Conservation (phyloP, 1,140 invertebrate species). For the Panagrolaimus sp. region DNA sequence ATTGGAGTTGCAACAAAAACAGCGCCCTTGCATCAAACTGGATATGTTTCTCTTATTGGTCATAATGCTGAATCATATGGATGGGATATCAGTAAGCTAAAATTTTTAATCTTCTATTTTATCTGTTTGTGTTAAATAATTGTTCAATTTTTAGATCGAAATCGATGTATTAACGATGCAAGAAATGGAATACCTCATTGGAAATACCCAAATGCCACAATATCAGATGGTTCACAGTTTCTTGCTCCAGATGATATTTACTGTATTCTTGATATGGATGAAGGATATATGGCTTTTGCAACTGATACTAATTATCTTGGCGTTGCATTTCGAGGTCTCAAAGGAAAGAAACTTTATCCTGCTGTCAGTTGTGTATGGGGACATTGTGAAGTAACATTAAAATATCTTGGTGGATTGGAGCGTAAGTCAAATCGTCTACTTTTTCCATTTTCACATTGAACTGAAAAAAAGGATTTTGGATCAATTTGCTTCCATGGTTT, state of each 20-base stretch:
- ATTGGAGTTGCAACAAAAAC: slow-evolving; percentile 82
- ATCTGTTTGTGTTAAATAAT: too few species aligned
- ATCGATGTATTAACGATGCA: background rate
- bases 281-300: slow-evolving; percentile 93
- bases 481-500: too few species aligned
- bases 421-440: slow-evolving; percentile 66
- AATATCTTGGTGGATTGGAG: slow-evolving; percentile 94
- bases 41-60: slow-evolving; percentile 69
- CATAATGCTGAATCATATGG: slow-evolving; percentile 92
- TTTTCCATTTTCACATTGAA: too few species aligned
- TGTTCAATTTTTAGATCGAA: background rate
- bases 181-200: background rate
- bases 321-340: slow-evolving; percentile 88
- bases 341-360: slow-evolving; percentile 92
- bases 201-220: background rate
- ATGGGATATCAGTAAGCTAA: slow-evolving; percentile 78
- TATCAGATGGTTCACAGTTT: background rate
- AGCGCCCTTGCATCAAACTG: slow-evolving; percentile 64
- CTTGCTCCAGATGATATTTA: slow-evolving; percentile 64
- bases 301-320: slow-evolving; percentile 95
- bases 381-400: slow-evolving; percentile 98
- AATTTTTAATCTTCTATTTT: too few species aligned
- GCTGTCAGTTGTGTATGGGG: slow-evolving; percentile 99
- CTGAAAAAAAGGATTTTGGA: too few species aligned
- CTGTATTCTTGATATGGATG: slow-evolving; percentile 97